These are phyloP conservation scores for Corythornis madagascariensis DNA, from an alignment of 2,113 vertebrate species.

Conservation along the genomic window DNA sequence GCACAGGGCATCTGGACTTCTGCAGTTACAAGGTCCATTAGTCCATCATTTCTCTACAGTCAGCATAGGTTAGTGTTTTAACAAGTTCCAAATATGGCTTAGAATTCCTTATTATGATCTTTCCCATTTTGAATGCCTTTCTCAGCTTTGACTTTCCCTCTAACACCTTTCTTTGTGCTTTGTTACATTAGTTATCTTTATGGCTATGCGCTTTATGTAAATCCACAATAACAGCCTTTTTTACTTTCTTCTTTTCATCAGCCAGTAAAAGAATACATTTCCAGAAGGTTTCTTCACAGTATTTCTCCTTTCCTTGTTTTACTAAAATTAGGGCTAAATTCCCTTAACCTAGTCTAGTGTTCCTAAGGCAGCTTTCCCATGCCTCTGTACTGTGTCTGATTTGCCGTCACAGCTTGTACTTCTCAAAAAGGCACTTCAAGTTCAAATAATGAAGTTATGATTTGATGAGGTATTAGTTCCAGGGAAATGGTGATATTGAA, in stretches of 20 bases:
- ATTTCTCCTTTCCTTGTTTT: not conserved
- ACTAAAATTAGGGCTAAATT: not conserved
- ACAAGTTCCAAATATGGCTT: not conserved
- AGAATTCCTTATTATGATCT: not conserved
- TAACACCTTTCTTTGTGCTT: not conserved
- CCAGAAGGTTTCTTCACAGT: not conserved
- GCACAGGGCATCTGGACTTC: not conserved
- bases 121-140: not conserved
- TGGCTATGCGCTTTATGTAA: not conserved
- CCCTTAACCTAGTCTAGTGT: not conserved
- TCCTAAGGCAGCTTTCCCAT: not conserved
- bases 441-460: not conserved
- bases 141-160: not conserved
- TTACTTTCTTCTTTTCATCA: not conserved
- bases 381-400: not conserved
- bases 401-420: not conserved
- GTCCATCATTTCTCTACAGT: not conserved
- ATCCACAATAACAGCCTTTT: not conserved
- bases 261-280: not conserved
- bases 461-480: not conserved
- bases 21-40: not conserved
- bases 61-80: not conserved
- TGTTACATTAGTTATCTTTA: not conserved
- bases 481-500: not conserved
- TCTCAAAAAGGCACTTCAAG: not conserved